A percentile compares a stretch with the other conserved stretches of the same genome.
Conservation (phyloP, 2,113 vertebrate genomes). For the Muscicapa adusta region DNA sequence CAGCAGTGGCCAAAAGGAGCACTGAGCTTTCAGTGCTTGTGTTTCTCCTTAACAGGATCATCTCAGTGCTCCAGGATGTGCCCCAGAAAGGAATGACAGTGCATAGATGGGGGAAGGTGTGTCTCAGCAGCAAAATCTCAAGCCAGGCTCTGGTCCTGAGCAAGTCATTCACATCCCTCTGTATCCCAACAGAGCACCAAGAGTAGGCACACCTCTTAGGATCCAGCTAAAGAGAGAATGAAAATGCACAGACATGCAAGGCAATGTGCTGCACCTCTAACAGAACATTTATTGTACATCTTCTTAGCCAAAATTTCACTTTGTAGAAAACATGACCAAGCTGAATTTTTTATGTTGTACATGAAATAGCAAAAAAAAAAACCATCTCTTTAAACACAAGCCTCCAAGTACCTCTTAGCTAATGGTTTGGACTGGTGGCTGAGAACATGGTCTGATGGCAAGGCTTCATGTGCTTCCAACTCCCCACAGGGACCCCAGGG, state of each 20-base stretch:
- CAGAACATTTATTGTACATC: not conserved
- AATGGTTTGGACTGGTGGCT: not conserved
- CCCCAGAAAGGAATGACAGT: not conserved
- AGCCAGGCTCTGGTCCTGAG: not conserved
- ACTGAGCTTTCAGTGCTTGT: not conserved
- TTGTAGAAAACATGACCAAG: not conserved
- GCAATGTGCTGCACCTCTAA: not conserved
- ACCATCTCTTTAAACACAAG: not conserved
- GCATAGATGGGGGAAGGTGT: not conserved
- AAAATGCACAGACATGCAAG: not conserved
- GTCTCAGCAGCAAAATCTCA: not conserved
- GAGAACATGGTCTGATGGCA: not conserved
- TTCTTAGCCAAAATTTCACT: not conserved
- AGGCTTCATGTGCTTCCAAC: not conserved
- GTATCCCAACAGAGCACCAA: not conserved
- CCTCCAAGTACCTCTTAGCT: not conserved
- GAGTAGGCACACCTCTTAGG: not conserved
- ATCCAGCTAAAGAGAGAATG: not conserved
- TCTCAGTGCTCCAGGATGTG: not conserved
- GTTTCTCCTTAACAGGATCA: not conserved
- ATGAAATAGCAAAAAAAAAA: not conserved
- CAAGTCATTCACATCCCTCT: not conserved
- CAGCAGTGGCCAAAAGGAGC: not conserved
- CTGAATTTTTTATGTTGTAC: not conserved
- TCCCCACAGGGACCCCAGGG: rapidly evolving